phyloP scores from a whole-genome alignment of 2,888 invertebrate genomes.

The Synergus japonicus region DNA sequence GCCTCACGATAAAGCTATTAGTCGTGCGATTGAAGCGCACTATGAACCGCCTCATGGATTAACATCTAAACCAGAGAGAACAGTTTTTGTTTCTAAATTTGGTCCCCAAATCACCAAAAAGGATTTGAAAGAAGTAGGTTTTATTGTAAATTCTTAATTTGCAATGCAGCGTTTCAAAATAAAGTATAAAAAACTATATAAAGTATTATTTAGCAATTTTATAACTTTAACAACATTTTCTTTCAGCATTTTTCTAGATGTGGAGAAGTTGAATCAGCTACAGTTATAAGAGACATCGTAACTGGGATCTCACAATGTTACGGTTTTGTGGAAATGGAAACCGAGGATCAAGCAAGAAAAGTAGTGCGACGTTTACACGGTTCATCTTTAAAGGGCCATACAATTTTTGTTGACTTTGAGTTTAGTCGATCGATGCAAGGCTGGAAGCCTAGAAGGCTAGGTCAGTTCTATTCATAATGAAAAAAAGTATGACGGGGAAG shows the following conservation, averaged over 20 bases:
- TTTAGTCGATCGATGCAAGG: conserved; percentile 85
- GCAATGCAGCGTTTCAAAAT: too few relatives aligned
- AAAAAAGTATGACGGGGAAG: conserved; percentile 11
- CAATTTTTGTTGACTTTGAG: conserved; percentile 88
- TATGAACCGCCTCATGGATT: conserved; percentile 84
- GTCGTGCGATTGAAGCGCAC: conserved; percentile 84
- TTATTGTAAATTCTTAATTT: neutral
- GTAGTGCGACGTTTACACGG: conserved; percentile 83
- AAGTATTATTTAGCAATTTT: neutral
- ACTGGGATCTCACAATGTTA: conserved; percentile 91
- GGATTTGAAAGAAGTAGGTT: conserved; percentile 78
- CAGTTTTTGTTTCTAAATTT: conserved; percentile 87
- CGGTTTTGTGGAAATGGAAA: conserved; percentile 90
- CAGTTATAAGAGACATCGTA: conserved; percentile 85
- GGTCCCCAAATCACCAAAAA: conserved; percentile 83
- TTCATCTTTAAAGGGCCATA: conserved; percentile 82
- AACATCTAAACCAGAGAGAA: conserved; percentile 84
- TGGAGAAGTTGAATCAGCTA: conserved; percentile 80
- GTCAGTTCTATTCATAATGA: conserved; percentile 62
- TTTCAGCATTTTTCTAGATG: conserved; percentile 84
- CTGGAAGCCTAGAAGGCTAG: conserved; percentile 91
- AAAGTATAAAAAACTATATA: neutral
- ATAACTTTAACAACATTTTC: conserved; percentile 64
- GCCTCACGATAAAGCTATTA: conserved; percentile 89
- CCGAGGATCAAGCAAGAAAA: conserved; percentile 80